phyloP scores from a whole-genome alignment of 2,888 invertebrate species.

The Artemia sp. region DNA sequence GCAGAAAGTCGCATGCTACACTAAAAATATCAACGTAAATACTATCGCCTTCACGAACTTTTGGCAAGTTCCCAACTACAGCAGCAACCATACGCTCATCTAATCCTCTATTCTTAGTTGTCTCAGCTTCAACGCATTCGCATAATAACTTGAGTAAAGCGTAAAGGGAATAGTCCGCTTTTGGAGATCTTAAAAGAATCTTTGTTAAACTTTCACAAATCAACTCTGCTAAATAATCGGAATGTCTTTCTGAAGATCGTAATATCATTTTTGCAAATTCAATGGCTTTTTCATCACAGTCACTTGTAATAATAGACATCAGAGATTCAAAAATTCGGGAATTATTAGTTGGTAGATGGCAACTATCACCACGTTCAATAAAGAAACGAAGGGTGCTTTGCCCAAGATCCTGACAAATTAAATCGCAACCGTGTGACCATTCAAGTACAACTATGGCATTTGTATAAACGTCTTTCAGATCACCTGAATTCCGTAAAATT shows the following conservation, averaged over 20 bases:
- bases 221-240: neutral
- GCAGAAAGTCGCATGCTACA: neutral
- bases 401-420: neutral
- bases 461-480: neutral
- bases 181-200: neutral
- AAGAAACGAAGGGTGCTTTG: neutral
- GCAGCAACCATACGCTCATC: neutral
- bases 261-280: neutral
- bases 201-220: neutral
- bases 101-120: neutral
- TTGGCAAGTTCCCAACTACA: neutral
- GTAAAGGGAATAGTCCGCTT: neutral
- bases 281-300: neutral
- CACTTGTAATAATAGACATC: conserved; percentile 3
- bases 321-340: neutral
- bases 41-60: neutral
- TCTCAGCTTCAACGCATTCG: neutral
- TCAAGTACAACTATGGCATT: neutral
- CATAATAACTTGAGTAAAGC: neutral
- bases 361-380: neutral
- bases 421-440: conserved; percentile 1
- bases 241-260: neutral
- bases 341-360: neutral
- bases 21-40: neutral
- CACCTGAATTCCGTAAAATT: neutral